phyloP scores from a whole-genome alignment of 2,888 invertebrate species.

The Strigamia maritima region DNA sequence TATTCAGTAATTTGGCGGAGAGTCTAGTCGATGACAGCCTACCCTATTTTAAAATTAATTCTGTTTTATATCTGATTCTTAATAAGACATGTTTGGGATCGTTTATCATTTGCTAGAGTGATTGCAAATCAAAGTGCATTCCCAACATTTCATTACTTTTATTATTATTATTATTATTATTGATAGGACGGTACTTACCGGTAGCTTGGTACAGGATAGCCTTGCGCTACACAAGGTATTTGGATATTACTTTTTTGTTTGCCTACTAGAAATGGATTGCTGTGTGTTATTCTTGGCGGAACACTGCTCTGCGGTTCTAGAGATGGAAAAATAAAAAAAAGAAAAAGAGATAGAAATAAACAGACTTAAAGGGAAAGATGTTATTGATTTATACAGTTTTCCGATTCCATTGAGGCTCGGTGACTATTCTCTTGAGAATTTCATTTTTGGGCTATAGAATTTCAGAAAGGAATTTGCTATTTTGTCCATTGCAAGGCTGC shows the following conservation, averaged over 20 bases:
- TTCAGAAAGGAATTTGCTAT: not conserved
- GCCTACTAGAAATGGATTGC: conserved; percentile 39
- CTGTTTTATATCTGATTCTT: too few relatives aligned
- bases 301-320: conserved; percentile 43
- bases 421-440: not conserved
- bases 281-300: conserved; percentile 42
- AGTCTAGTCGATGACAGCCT: not conserved
- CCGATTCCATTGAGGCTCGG: not conserved
- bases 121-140: not conserved
- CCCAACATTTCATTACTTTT: not conserved
- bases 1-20: not conserved
- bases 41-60: too few relatives aligned
- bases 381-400: conserved; percentile 4
- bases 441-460: not conserved
- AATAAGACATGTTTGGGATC: not conserved
- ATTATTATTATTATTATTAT: conserved; percentile 15
- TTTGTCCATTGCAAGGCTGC: not conserved
- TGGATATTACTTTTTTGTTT: conserved; percentile 40
- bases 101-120: not conserved
- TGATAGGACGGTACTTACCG: conserved; percentile 31
- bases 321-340: conserved; percentile 12
- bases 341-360: conserved; percentile 18
- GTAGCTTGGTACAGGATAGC: conserved; percentile 42
- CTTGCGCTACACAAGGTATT: conserved; percentile 42
- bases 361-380: conserved; percentile 16